Evolutionary conservation across 2,113 vertebrate genomes (phyloP).

Genomic region (Oncorhynchus nerka): DNA sequence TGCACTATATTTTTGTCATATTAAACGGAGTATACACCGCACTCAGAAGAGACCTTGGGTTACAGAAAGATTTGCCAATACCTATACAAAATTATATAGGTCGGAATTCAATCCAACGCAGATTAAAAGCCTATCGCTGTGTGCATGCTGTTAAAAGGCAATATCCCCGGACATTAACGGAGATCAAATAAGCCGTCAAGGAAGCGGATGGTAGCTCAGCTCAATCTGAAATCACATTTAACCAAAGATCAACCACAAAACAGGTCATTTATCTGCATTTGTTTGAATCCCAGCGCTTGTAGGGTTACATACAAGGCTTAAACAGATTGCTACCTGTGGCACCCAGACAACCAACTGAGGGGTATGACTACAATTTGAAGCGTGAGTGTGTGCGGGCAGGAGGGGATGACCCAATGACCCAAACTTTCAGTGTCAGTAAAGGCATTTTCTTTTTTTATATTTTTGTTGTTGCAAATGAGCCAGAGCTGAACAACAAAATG

Average conservation of each 20-base stretch:
- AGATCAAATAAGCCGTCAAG: too few relatives aligned
- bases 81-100: background rate
- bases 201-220: too few relatives aligned
- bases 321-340: conserved; percentile 36
- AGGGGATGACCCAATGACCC: conserved; percentile 12
- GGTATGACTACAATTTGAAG: conserved; percentile 2
- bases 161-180: too few relatives aligned
- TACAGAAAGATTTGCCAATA: background rate
- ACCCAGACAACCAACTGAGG: conserved; percentile 4
- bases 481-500: conserved; percentile 20
- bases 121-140: too few relatives aligned
- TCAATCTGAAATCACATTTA: too few relatives aligned
- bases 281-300: conserved; percentile 25
- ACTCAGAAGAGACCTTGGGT: background rate
- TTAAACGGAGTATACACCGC: background rate
- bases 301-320: conserved; percentile 24
- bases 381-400: conserved; percentile 13
- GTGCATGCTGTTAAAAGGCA: too few relatives aligned
- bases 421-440: conserved; percentile 51
- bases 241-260: too few relatives aligned
- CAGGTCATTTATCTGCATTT: conserved; percentile 29
- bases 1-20: background rate
- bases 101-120: too few relatives aligned
- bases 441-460: conserved; percentile 1
- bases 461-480: conserved; percentile 21